Evolutionary conservation across 37 sponge, comb jelly and placozoan species (phyloP), one percentile per base, ranked within the genome.

Genomic region (Halisarca cf. caerulea): DNA sequence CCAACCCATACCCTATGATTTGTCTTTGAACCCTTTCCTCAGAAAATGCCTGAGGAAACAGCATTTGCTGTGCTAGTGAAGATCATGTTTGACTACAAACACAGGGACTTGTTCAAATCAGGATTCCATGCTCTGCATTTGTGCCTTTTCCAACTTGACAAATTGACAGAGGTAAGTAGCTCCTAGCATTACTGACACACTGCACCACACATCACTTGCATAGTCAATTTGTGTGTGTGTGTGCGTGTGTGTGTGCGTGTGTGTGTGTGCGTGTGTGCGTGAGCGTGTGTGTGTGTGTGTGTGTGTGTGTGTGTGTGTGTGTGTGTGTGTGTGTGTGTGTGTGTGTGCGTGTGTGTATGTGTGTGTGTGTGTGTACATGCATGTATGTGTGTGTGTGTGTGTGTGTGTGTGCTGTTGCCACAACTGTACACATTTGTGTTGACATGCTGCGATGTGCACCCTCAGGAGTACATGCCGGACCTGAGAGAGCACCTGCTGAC

Each of bases 41-140:
- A 93, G 93, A 93, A 93, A 93, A 88, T 96, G 86, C 95, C 98
- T 0, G 97, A 96, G 73, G 99, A 98, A 66, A 83, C 92, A 37
- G 97, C 99, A 2, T 98, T 98, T 72, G 85, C 90, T 61, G 89
- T 96, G 32, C 72, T 98, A 61, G 93, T 96, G 53, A 94, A 97
- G 81, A 88, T 98, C 74, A 96, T 98, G 97, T 94, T 86, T 83
- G 77, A 90, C 59, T 94, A 98, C 62, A 87, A 78, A 34, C 94
- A 97, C 53, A 45, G 99, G 24, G 91, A 98, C 25, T 59, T 98
- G 72, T 98, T 98, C 89, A 96, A 92, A 84, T 57, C 90, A 38
- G 88, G 90, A 79, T 90, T 93, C 44, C 58, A 82, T 4, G 25
- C 79, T 66, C 90, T 97, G 1, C 94, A 95, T 59, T 85, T 92